These are phyloP conservation scores for Stictonetta naevosa DNA, from an alignment of 2,113 vertebrate species.

Conservation along the genomic window DNA sequence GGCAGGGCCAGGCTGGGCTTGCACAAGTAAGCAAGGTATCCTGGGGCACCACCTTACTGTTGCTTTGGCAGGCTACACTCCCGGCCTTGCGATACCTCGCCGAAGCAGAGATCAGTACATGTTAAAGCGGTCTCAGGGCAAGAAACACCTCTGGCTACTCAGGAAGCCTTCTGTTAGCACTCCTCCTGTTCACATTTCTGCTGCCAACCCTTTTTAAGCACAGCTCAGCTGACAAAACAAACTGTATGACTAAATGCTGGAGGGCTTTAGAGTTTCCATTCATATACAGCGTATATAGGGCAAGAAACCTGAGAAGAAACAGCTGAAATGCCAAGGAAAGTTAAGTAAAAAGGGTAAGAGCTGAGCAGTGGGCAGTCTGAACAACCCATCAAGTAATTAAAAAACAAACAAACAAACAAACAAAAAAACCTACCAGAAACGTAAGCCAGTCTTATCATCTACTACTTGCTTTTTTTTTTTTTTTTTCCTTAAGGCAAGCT, in stretches of 20 bases:
- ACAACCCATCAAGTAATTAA: not conserved
- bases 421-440: not conserved
- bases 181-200: not conserved
- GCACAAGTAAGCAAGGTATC: not conserved
- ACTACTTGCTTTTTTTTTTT: not conserved
- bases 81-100: not conserved
- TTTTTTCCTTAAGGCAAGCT: not conserved
- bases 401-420: not conserved
- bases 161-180: too few relatives aligned
- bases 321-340: not conserved
- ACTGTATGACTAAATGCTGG: accelerated
- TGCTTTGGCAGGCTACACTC: not conserved
- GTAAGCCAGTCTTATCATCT: not conserved
- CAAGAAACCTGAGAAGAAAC: not conserved
- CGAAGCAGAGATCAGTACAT: not conserved
- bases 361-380: not conserved
- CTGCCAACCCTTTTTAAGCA: not conserved
- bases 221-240: not conserved
- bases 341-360: not conserved
- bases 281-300: not conserved
- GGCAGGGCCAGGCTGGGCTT: not conserved
- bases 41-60: not conserved
- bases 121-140: not conserved
- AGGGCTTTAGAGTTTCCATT: not conserved
- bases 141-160: not conserved